phyloP scores from a whole-genome alignment of 2,113 vertebrate species.

The Silurus asotus region DNA sequence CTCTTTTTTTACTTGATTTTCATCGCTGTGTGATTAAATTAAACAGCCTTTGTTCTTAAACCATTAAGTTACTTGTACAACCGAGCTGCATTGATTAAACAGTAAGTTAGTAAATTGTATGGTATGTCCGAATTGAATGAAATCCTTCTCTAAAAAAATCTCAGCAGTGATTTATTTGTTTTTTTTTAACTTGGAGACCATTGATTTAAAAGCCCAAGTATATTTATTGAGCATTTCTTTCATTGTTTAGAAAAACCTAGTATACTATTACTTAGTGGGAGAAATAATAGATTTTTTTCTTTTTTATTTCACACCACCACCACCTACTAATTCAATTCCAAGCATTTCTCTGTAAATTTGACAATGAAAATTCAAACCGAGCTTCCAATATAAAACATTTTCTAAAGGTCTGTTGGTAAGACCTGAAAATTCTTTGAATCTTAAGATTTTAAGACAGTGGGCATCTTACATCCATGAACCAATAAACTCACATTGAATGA shows the following conservation, averaged over 20 bases:
- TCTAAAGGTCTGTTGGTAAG: background rate
- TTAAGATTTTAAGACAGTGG: background rate
- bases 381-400: background rate
- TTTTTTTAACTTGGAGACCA: background rate
- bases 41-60: background rate
- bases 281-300: background rate
- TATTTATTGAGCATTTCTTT: background rate
- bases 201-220: background rate
- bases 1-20: background rate
- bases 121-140: background rate
- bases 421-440: background rate
- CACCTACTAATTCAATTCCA: background rate
- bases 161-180: background rate
- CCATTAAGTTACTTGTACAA: background rate
- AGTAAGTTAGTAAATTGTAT: background rate
- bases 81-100: background rate
- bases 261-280: background rate
- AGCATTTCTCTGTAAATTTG: background rate
- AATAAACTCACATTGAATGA: background rate
- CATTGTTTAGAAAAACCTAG: background rate
- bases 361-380: background rate
- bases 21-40: background rate
- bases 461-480: background rate
- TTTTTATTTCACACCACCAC: background rate
- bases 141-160: background rate